phyloP scores from a whole-genome alignment of 2,888 invertebrate species.

The Diarsia mendica region DNA sequence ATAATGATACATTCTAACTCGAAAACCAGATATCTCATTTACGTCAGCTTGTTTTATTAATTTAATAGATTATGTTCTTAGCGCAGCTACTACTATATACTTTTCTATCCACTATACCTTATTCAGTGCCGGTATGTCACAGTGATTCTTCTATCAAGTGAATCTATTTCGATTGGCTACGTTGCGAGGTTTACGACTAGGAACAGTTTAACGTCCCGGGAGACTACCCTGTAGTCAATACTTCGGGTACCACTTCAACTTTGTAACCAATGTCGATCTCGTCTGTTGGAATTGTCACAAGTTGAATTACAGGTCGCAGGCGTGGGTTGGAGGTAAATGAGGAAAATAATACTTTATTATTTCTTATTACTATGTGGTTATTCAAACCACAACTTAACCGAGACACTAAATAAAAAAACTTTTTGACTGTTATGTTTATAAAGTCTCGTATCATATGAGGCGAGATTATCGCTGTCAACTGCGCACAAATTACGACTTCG shows the following conservation, averaged over 20 bases:
- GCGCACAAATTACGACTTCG: no score
- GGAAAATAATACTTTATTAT: not conserved
- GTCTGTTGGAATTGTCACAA: not conserved
- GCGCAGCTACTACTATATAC: not conserved
- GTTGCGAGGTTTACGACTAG: slow-evolving; percentile 35
- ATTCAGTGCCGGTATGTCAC: not conserved
- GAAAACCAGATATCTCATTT: not conserved
- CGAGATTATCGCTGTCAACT: no score
- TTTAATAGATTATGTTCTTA: not conserved
- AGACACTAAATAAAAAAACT: no score
- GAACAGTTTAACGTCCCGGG: slow-evolving; percentile 37
- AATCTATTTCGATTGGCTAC: slow-evolving; percentile 40
- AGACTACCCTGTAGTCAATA: slow-evolving; percentile 42
- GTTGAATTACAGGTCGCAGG: not conserved
- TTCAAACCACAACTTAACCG: no score
- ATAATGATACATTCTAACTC: not conserved
- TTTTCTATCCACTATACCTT: not conserved
- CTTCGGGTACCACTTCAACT: slow-evolving; percentile 28
- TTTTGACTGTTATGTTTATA: no score
- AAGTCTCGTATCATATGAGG: no score
- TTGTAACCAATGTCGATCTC: slow-evolving; percentile 35
- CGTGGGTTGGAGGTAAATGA: not conserved
- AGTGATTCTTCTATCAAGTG: slow-evolving; percentile 30
- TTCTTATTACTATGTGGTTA: no score
- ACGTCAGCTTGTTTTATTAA: not conserved